Evolutionary conservation across 2,797 vertebrate genomes (phyloP), one percentile per base, ranked within the genome.

Genomic region (Danio choprae): DNA sequence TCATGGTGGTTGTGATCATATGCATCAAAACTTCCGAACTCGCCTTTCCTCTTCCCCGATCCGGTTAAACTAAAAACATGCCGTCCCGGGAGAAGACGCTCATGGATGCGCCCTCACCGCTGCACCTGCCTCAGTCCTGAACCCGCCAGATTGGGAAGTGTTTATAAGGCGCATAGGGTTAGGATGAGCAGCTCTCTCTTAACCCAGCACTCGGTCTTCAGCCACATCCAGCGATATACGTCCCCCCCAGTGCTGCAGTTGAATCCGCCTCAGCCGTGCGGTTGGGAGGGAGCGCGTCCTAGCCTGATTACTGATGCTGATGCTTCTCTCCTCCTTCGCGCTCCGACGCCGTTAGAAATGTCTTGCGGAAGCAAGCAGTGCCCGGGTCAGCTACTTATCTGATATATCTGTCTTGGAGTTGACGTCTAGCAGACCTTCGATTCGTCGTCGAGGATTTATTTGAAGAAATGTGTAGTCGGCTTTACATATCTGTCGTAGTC

Each of bases 1-100:
- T 97, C 97, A 99, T 98, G 95, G 97, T 98, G 96, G 97, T 98
- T 93, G 96, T 95, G 94, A 96, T 97, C 96, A 98, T 95, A 96
- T 97, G 94, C 96, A 96, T 96, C 94, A 95, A 96, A 91, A 94
- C 94, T 95, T 93, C 92, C 92, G 88, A 92, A 94, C 90, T 95
- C 89, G 92, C 94, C 91, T 88, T 91, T 92, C 86, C 90, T 91
- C 90, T 86, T 92, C 91, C 90, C 87, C 90, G 89, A 90, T 92
- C 88, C 89, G 88, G 89, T 88, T 87, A 87, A 89, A 90, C 90
- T 94, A 88, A 90, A 88, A 89, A 91, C 90, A 83, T 91, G 91
- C 90, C 90, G 90, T 91, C 89, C 91, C 89, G 86, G 88, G 90
- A 91, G 88, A 89, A 90, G 91, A 90, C 88, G 89, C 90, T 93